These are phyloP conservation scores for Pollicipes pollicipes DNA, from an alignment of 1,140 invertebrate species.

Conservation along the genomic window DNA sequence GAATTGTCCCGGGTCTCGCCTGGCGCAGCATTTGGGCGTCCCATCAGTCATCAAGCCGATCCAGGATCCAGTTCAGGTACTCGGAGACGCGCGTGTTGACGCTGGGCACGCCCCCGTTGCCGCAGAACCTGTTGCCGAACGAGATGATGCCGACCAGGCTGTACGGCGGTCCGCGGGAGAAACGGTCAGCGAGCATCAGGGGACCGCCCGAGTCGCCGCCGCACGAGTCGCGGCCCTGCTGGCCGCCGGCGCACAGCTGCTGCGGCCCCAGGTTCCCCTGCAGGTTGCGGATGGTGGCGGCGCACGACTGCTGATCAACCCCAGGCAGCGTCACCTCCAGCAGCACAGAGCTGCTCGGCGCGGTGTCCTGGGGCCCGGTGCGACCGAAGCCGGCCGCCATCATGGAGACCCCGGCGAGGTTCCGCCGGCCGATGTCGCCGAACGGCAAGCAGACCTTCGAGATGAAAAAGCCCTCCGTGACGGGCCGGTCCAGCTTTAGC, in stretches of 20 bases:
- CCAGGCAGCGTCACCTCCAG: not conserved
- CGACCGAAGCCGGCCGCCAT: conserved; percentile 25
- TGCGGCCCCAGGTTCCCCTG: conserved; percentile 14
- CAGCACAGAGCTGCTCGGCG: conserved; percentile 25
- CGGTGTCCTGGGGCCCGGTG: too few relatives aligned
- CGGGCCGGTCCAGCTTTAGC: conserved; percentile 16
- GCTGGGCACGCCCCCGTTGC: conserved; percentile 24
- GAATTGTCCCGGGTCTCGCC: too few relatives aligned
- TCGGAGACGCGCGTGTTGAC: conserved; percentile 16
- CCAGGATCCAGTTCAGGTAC: conserved; percentile 1
- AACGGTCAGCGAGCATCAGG: not conserved
- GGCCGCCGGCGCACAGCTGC: conserved; percentile 1
- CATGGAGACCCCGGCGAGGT: conserved; percentile 28
- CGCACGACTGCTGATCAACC: not conserved
- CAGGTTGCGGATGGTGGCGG: not conserved
- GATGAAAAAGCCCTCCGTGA: conserved; percentile 16
- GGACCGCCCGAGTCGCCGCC: not conserved
- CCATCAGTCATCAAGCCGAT: not conserved
- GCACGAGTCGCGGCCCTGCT: not conserved
- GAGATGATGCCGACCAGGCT: not conserved
- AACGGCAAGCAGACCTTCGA: conserved; percentile 20
- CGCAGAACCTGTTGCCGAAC: not conserved
- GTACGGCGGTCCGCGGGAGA: conserved; percentile 15
- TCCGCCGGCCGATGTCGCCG: conserved; percentile 38
- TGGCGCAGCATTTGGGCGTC: too few relatives aligned